phyloP scores from a whole-genome alignment of 2,888 invertebrate genomes.

The Orthosia cruda region DNA sequence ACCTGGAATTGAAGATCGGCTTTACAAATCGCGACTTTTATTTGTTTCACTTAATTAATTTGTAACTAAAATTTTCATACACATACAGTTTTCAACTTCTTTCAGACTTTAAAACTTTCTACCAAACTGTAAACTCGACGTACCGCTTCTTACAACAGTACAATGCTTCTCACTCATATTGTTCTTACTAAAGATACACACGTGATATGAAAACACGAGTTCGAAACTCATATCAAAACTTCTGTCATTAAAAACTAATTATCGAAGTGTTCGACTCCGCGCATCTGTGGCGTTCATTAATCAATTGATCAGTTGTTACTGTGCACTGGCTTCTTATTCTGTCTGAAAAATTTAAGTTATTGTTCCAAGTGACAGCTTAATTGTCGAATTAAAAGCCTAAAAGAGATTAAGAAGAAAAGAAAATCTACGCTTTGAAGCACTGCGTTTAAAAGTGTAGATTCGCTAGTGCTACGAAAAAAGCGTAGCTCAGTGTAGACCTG shows the following conservation, averaged over 20 bases:
- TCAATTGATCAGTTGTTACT: slow-evolving; percentile 54
- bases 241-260: slow-evolving; percentile 64
- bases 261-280: slow-evolving; percentile 45
- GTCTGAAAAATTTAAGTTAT: slow-evolving; percentile 11
- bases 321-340: slow-evolving; percentile 24
- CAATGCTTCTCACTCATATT: slow-evolving; percentile 3
- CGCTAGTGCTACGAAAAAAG: background rate
- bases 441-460: no score
- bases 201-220: slow-evolving; percentile 30
- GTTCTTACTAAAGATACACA: slow-evolving; percentile 35
- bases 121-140: background rate
- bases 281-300: slow-evolving; percentile 61
- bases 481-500: background rate
- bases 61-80: no score
- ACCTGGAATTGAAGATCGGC: no score
- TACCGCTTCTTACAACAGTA: background rate
- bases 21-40: background rate
- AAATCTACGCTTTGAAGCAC: no score
- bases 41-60: background rate
- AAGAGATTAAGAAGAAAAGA: no score
- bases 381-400: no score
- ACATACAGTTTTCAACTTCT: background rate
- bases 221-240: slow-evolving; percentile 55
- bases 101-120: background rate
- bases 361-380: background rate